phyloP scores from a whole-genome alignment of 2,797 vertebrate species.

The Manis javanica region DNA sequence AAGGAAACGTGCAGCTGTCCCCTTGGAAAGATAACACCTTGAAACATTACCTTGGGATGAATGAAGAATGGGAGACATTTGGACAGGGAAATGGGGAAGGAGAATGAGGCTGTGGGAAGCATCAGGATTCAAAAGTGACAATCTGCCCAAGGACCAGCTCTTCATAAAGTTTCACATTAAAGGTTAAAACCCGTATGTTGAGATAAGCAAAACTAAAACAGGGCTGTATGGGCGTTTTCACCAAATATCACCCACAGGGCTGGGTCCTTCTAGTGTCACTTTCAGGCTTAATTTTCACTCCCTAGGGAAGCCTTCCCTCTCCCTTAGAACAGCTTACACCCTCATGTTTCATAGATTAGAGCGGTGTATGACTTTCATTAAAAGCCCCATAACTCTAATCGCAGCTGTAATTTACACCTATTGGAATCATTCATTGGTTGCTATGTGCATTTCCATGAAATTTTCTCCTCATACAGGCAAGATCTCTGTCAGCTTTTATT shows the following conservation, averaged over 20 bases:
- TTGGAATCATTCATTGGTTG: background rate
- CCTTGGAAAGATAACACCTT: background rate
- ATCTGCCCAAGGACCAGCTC: background rate
- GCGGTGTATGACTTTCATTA: background rate
- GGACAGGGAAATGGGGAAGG: background rate
- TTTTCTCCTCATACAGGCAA: background rate
- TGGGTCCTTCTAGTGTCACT: background rate
- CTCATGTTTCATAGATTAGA: background rate
- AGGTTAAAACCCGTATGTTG: background rate
- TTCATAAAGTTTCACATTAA: background rate
- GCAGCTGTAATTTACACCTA: background rate
- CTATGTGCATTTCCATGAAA: background rate
- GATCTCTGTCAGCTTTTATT: background rate
- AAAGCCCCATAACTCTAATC: background rate
- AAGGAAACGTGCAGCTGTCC: background rate
- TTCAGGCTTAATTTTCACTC: background rate
- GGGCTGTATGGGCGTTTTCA: background rate
- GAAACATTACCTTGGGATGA: background rate
- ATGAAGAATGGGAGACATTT: background rate
- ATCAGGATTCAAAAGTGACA: background rate
- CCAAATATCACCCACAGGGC: background rate
- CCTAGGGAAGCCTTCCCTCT: background rate
- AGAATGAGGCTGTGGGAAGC: background rate
- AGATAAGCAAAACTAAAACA: background rate
- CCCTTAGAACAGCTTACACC: background rate